phyloP scores from a whole-genome alignment of 2,113 vertebrate species.

The Gasterosteus nipponicus region DNA sequence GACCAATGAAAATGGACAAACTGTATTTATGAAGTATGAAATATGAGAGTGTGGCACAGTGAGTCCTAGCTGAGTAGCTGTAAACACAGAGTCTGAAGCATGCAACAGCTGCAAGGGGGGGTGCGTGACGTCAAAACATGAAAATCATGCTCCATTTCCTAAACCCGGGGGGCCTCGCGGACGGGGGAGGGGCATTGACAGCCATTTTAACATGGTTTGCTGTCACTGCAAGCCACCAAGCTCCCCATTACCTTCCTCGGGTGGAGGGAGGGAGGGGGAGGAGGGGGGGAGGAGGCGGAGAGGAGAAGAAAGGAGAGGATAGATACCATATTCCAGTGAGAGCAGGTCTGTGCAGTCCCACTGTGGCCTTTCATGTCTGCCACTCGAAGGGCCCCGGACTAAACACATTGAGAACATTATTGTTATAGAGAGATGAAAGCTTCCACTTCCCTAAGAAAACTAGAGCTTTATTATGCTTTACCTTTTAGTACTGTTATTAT shows the following conservation, averaged over 20 bases:
- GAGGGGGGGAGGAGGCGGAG: slow-evolving; percentile 39
- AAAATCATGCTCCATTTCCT: slow-evolving; percentile 84
- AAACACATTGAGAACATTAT: slow-evolving; percentile 81
- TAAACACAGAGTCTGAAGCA: slow-evolving; percentile 77
- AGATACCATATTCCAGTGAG: slow-evolving; percentile 67
- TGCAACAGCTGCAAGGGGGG: slow-evolving; percentile 91
- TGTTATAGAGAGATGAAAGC: slow-evolving; percentile 83
- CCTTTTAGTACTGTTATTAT: slow-evolving; percentile 81
- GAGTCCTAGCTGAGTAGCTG: slow-evolving; percentile 40
- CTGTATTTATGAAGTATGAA: slow-evolving; percentile 44
- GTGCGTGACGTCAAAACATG: slow-evolving; percentile 78
- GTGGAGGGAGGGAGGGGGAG: slow-evolving; percentile 50
- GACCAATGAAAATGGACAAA: neutral
- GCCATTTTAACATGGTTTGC: slow-evolving; percentile 68
- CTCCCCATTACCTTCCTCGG: slow-evolving; percentile 67
- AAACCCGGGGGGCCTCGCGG: slow-evolving; percentile 79
- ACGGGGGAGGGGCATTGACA: slow-evolving; percentile 56
- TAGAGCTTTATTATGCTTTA: slow-evolving; percentile 78
- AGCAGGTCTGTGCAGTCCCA: slow-evolving; percentile 55
- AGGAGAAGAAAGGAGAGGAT: slow-evolving; percentile 47
- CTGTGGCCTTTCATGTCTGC: slow-evolving; percentile 78
- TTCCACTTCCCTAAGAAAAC: slow-evolving; percentile 73
- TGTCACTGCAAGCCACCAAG: slow-evolving; percentile 51
- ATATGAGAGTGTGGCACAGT: slow-evolving; percentile 45
- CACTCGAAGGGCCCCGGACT: slow-evolving; percentile 75